Evolutionary conservation across 2,888 invertebrate genomes (phyloP), one percentile per base, ranked within the genome.

Genomic region (Drosophila diplacantha): DNA sequence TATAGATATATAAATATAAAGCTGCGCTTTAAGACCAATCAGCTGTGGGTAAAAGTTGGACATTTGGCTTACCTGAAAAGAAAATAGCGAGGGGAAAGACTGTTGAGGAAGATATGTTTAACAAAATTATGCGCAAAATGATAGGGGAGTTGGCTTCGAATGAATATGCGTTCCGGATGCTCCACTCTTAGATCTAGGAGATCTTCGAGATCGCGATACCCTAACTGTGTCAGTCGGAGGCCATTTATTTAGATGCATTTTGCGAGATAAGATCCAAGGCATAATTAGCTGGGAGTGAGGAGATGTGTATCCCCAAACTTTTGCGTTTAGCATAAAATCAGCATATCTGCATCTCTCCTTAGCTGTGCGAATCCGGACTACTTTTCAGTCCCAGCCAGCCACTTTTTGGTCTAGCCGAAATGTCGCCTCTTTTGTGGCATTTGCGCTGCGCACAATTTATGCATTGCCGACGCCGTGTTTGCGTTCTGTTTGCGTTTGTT

Each of bases 401-500:
- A 43, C 41, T 43, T 47, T 41, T 64, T 43, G 51, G 55, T 54
- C 37, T 61, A 64, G 49, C 57, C 54, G 47, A 67, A 71, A 75
- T 73, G 73, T 81, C 66, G 72, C 52, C 55, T 37, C 49, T 64
- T 61, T 47, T 66, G 69, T 72, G 72, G 69, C 78, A 67, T 68
- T 77, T 75, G 56, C 20, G 56, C 35, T 64, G 73, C 73, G 64
- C 66, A 72, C 78, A 82, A 80, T 74, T 82, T 78, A 78, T 78
- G 81, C 77, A 79, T 77, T 77, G 82, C 43, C 16, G 16, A 43
- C 43, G 26, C 44, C 29, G 44, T 31, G 29, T 31, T 75, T 74
- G 44, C 44, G 43, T 43, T 46, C 44, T 44, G 44, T 76, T 61
- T 53, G 71, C 68, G 49, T 44, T 18, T 16, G 26, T 44, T 44